Evolutionary conservation across 1,140 invertebrate genomes (phyloP), one percentile per base, ranked within the genome.

Genomic region (Drosophila murphyi): DNA sequence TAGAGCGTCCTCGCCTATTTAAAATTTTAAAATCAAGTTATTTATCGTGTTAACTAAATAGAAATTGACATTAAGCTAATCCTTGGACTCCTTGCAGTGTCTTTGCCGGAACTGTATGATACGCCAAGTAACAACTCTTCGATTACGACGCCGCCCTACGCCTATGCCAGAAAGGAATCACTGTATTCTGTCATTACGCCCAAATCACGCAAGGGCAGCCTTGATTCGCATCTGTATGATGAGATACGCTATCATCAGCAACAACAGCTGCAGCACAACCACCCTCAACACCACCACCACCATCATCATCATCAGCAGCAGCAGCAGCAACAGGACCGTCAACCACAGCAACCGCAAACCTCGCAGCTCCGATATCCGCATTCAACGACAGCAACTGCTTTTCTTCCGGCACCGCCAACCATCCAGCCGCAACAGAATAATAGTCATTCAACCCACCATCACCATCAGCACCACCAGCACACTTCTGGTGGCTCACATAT

Each of bases 221-320:
- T 90, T 48, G 91, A 92, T 35, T 91, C 85, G 4, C 91, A 92
- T 76, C 56, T 92, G 5, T 92, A 92, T 47, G 91, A 92, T 37
- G 91, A 92, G 75, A 92, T 92, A 43, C 83, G 90, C 10, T 92
- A 92, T 61, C 91, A 92, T 41, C 90, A 91, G 51, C 88, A 86
- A 41, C 68, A 83, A 4, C 76, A 86, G 29, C 60, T 76, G 2
- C 80, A 62, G 3, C 47, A 61, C 12, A 51, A 60, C 8, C 61
- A 70, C 5, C 56, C 45, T 4, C 51, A 57, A 1, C 43, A 54
- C 2, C 35, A 51, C 3, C 48, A 45, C 0, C 65, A 56, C 4
- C 60, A 56, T 2, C 65, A 70, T 8, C 41, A 34, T 1, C 54
- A 47, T 3, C 62, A 61, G 2, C 57, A 68, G 4, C 83, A 63